A percentile compares a stretch with the other conserved stretches of the same genome.
Conservation (phyloP, 2,888 invertebrate genomes). For the Sylvicola cinctus region DNA sequence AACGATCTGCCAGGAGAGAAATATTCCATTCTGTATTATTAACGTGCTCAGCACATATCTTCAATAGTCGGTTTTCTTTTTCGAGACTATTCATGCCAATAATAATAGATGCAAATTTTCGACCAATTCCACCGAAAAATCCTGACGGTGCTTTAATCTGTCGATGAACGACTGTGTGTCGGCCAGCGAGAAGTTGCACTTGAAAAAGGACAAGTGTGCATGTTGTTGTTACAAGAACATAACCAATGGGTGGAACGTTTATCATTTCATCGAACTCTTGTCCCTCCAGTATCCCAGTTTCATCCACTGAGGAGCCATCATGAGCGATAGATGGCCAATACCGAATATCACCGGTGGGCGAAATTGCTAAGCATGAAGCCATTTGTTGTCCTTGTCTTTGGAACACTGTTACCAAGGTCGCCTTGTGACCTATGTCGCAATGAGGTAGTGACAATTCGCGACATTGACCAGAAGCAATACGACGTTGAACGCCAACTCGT, state of each 20-base stretch:
- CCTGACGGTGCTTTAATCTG: conserved; percentile 54
- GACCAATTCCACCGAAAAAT: conserved; percentile 73
- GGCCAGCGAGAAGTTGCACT: conserved; percentile 37
- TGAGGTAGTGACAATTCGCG: conserved; percentile 75
- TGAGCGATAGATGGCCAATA: conserved; percentile 84
- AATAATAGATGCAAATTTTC: conserved; percentile 28
- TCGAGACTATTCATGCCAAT: conserved; percentile 22
- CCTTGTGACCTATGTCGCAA: conserved; percentile 79
- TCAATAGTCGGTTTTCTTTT: conserved; percentile 36
- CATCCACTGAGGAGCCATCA: conserved; percentile 67
- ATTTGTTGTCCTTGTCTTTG: conserved; percentile 35
- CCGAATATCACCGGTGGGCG: conserved; percentile 78
- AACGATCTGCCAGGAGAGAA: conserved; percentile 54
- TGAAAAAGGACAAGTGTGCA: conserved; percentile 62
- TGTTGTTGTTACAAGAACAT: conserved; percentile 78
- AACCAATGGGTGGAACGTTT: conserved; percentile 46
- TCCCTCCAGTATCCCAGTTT: conserved; percentile 67
- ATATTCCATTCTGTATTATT: conserved; percentile 32
- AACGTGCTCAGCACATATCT: conserved; percentile 34
- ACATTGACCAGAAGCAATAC: conserved; percentile 36
- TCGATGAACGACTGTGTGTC: conserved; percentile 43
- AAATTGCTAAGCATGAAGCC: conserved; percentile 77
- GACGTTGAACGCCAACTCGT: conserved; percentile 27
- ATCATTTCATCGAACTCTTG: conserved; percentile 66
- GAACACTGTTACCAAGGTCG: conserved; percentile 61